Evolutionary conservation across 1,140 invertebrate species (phyloP), one percentile per base, ranked within the genome.

Genomic region (Popillia japonica): DNA sequence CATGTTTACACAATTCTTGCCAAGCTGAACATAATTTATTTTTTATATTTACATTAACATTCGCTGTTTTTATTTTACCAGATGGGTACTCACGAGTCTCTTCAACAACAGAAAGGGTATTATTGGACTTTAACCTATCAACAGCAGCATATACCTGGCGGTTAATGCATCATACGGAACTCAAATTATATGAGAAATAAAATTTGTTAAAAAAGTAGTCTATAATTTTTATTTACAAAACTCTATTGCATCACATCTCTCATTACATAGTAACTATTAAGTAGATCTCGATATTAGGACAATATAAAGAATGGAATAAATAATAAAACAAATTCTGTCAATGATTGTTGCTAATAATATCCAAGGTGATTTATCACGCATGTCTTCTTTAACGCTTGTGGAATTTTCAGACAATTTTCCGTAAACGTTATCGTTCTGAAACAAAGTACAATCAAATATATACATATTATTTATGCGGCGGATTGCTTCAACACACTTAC

Each of bases 61-160:
- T n/a, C n/a, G n/a, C n/a, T n/a, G n/a, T 78, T 40, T 20, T 41
- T 20, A 40, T n/a, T 44, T 82, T 89, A 87, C 80, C 82, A 93
- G 92, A 88, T 92, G 82, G 92, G 92, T 17, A 90, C 86, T 27
- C 92, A 93, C 85, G 86, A 89, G 9, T 84, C 84, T 34, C 84
- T 94, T 48, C 89, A 89, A 81, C 89, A 89, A 77, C 87, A 89
- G 78, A 90, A 89, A 84, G 92, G 93, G 7, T 86, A 92, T 61
- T 94, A 94, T 86, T 93, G 92, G 88, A 90, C 91, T 76, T 87
- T 94, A 78, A 91, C 93, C 40, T 90, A 90, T 80, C 90, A 94
- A 82, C 93, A 94, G 77, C 83, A 86, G 78, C 44, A 75, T 48
- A 75, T 75, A 48, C 74, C 74, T 17, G 74, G 74, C 3, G 74